Evolutionary conservation across 1,140 invertebrate species (phyloP), one percentile per base, ranked within the genome.

Genomic region (Nasonia longicornis): DNA sequence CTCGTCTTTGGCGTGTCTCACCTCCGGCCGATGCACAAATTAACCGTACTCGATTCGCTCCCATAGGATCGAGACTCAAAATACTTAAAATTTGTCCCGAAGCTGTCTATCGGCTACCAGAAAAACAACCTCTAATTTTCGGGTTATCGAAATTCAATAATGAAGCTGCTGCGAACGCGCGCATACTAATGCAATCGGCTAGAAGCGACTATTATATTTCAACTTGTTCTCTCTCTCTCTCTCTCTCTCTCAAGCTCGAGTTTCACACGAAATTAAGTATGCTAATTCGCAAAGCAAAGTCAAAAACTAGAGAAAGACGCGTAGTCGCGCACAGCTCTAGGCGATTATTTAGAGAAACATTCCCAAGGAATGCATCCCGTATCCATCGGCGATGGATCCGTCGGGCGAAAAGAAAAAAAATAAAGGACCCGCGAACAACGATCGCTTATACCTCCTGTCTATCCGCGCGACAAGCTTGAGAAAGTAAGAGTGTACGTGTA

Each of bases 401-500:
- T 31, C 31, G 26, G 16, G 35, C 35, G 26, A 6, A 63, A 63
- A 63, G 20, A 63, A 63, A 35, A 70, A 70, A 70, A 38, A 70
- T 20, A 70, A 70, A 70, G 69, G 20, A n/a, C 31, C 69, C 20
- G 35, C 31, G 16, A 71, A 71, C 69, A 71, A 71, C 35, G 69
- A 42, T 71, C 69, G 35, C 29, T 38, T 38, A 38, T 71, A 38
- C 16, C 69, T 42, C 35, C 29, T 38, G 35, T 38, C 69, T 38
- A 12, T 2, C 22, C 64, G n/a, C 16, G n/a, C 35, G 45, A 38
- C 63, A 29, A 77, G 75, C n/a, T 45, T 4, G 74, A 77, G 35
- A 67, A 77, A 69, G 76, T 77, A 77, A 77, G 70, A 77, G 35
- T 77, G 38, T 35, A n/a, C 10, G 10, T 42, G 70, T 26, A 14